Conservation (phyloP, 2,113 vertebrate genomes). For the Oryzias javanicus region DNA sequence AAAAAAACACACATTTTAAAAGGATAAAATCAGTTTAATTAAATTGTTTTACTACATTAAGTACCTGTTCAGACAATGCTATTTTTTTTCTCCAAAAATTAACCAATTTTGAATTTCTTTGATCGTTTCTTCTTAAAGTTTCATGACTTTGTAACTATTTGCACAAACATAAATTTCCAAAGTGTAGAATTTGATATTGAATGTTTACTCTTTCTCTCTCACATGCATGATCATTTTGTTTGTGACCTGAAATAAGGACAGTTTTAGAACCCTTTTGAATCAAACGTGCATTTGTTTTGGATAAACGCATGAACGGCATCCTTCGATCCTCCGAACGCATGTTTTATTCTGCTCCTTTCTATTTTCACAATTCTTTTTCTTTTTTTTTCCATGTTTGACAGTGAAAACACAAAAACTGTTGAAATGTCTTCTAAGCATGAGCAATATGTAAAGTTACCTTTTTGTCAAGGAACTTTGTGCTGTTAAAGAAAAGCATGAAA, state of each 20-base stretch:
- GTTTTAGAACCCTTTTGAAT: conserved; percentile 28
- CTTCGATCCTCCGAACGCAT: conserved; percentile 47
- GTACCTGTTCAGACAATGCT: background rate
- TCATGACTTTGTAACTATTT: conserved; percentile 1
- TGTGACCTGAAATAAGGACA: conserved; percentile 29
- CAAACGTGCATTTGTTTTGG: conserved; percentile 29
- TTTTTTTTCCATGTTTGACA: conserved; percentile 30
- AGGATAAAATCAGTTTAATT: too few species aligned
- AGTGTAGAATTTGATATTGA: conserved; percentile 1
- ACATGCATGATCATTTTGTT: conserved; percentile 54
- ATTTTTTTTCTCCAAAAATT: background rate
- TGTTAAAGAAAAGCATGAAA: conserved; percentile 61
- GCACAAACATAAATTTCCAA: conserved; percentile 5
- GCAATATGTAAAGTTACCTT: conserved; percentile 58
- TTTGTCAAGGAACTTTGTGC: conserved; percentile 30
- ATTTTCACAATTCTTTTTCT: too few species aligned
- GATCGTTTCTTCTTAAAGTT: conserved; percentile 10
- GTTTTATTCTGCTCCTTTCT: conserved; percentile 49
- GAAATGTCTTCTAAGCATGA: conserved; percentile 64
- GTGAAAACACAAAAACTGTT: conserved; percentile 36
- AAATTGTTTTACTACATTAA: too few species aligned
- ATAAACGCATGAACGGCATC: conserved; percentile 60
- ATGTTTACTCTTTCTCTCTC: conserved; percentile 30
- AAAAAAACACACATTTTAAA: background rate
- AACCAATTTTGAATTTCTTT: background rate